These are phyloP conservation scores for Talpa occidentalis DNA, from an alignment of 2,113 vertebrate genomes.

Conservation along the genomic window DNA sequence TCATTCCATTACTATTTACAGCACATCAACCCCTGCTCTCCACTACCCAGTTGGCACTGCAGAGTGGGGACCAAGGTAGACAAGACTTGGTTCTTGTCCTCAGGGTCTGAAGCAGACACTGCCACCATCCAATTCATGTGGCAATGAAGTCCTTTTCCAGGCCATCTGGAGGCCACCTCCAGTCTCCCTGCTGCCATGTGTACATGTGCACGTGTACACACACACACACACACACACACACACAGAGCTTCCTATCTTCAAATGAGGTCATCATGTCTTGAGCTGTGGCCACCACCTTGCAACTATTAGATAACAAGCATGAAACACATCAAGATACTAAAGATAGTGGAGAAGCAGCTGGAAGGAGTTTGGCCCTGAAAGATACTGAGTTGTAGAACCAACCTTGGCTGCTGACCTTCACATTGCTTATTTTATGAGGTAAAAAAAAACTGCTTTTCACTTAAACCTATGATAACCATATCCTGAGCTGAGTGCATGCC, in stretches of 20 bases:
- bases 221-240: not conserved
- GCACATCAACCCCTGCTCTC: not conserved
- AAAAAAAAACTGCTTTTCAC: not conserved
- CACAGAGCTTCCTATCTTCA: not conserved
- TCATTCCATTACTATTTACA: slow-evolving; percentile 54
- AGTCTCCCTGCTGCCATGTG: too few relatives aligned
- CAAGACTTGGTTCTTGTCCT: not conserved
- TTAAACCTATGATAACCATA: not conserved
- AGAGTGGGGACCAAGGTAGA: not conserved
- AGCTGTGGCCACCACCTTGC: not conserved
- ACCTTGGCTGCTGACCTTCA: not conserved
- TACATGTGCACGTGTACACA: too few relatives aligned
- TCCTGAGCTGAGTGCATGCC: not conserved
- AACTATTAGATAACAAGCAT: not conserved
- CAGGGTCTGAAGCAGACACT: not conserved
- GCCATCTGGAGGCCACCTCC: not conserved
- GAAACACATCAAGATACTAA: not conserved
- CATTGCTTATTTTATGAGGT: not conserved
- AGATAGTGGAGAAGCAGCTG: not conserved
- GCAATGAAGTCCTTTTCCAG: not conserved
- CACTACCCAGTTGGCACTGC: not conserved
- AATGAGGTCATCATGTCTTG: not conserved
- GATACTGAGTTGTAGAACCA: not conserved
- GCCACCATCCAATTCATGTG: not conserved
- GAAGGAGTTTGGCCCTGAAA: not conserved